These are phyloP conservation scores for Riptortus pedestris DNA, from an alignment of 1,140 invertebrate genomes.

Conservation along the genomic window DNA sequence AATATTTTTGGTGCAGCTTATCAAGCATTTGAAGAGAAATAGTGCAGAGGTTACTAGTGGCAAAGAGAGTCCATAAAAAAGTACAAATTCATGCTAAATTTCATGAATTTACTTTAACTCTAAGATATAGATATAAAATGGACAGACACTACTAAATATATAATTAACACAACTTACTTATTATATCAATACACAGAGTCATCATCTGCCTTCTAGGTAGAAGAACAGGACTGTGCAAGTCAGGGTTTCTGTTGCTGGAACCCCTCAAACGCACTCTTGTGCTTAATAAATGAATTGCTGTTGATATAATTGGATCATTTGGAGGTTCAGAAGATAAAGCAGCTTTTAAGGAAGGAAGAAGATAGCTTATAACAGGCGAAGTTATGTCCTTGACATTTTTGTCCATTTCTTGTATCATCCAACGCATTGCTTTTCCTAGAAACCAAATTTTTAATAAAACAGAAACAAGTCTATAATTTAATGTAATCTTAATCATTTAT, in stretches of 20 bases:
- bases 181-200: constrained; percentile 64
- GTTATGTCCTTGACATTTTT: constrained; percentile 19
- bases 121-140: no score
- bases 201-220: constrained; percentile 75
- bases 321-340: constrained; percentile 23
- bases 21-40: no score
- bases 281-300: constrained; percentile 24
- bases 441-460: no score
- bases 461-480: no score
- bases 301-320: constrained; percentile 22
- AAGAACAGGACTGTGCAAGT: constrained; percentile 57
- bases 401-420: constrained; percentile 37
- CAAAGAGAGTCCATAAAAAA: no score
- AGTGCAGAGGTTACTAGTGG: no score
- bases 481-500: no score
- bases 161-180: constrained; percentile 57
- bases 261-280: constrained; percentile 21
- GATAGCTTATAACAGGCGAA: constrained; percentile 25
- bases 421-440: constrained; percentile 37
- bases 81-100: no score
- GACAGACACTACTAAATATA: no score
- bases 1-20: no score
- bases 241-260: constrained; percentile 36
- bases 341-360: constrained; percentile 24
- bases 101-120: no score